These are phyloP conservation scores for Coelogynopora nodosa DNA, from an alignment of 2,888 invertebrate species.

Conservation along the genomic window DNA sequence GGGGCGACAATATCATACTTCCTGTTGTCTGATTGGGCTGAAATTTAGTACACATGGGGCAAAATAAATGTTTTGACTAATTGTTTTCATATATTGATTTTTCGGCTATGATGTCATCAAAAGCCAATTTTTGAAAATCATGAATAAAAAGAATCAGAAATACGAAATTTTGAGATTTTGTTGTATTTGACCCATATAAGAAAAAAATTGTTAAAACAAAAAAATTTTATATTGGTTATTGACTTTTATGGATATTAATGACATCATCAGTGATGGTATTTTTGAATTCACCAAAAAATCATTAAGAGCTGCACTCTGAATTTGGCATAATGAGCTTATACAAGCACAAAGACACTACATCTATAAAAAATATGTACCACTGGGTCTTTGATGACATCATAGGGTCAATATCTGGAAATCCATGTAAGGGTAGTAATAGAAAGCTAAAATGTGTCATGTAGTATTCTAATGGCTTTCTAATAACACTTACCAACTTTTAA, in stretches of 20 bases:
- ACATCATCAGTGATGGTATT: not conserved
- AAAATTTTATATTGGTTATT: too few species aligned
- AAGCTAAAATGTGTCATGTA: not conserved
- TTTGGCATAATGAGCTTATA: not conserved
- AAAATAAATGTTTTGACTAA: too few species aligned
- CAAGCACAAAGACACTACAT: too few species aligned
- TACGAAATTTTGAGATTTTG: too few species aligned
- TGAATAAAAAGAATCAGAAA: too few species aligned
- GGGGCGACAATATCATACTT: not conserved
- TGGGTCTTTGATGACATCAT: not conserved
- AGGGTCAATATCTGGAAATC: not conserved
- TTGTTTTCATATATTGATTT: not conserved
- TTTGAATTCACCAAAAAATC: not conserved
- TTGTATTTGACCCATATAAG: too few species aligned
- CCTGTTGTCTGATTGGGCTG: not conserved
- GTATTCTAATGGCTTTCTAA: not conserved
- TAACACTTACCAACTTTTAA: not conserved
- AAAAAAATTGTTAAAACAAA: too few species aligned
- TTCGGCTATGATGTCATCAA: not conserved
- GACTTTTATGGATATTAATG: not conserved
- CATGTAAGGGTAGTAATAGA: not conserved
- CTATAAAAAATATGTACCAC: not conserved
- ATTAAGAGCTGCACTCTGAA: not conserved
- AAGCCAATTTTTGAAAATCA: not conserved
- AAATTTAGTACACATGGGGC: not conserved